phyloP scores from a whole-genome alignment of 2,113 vertebrate species.

The Thymallus thymallus region DNA sequence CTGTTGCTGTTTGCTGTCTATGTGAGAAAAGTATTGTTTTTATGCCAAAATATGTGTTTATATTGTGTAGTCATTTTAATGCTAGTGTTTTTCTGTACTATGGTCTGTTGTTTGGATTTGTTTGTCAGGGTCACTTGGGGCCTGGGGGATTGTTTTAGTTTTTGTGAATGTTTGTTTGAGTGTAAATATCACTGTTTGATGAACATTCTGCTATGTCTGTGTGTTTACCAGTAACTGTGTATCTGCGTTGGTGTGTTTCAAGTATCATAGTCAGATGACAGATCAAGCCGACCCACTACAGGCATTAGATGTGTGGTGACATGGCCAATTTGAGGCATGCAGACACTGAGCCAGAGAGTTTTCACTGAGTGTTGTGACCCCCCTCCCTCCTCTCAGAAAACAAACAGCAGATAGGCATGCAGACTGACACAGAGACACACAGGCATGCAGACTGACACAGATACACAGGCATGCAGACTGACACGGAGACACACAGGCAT shows the following conservation, averaged over 20 bases:
- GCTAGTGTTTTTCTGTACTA: background rate
- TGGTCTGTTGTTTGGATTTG: background rate
- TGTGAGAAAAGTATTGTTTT: slow-evolving; percentile 12
- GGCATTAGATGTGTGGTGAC: background rate
- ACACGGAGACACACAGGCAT: slow-evolving; percentile 28
- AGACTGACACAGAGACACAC: slow-evolving; percentile 35
- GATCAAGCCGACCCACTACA: background rate
- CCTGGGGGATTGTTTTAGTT: background rate
- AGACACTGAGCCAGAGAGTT: slow-evolving; percentile 33
- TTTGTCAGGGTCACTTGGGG: background rate
- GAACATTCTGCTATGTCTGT: background rate
- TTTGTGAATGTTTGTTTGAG: background rate
- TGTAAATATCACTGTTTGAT: no score
- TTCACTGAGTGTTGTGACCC: slow-evolving; percentile 37
- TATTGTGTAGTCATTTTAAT: background rate
- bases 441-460: slow-evolving; percentile 15
- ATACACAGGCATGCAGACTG: slow-evolving; percentile 22
- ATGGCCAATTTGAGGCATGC: slow-evolving; percentile 16
- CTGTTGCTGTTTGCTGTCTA: slow-evolving; percentile 33
- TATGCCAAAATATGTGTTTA: background rate
- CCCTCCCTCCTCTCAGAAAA: slow-evolving; percentile 40
- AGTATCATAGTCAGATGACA: background rate
- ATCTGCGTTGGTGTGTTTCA: background rate
- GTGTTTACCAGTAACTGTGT: background rate
- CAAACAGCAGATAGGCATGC: slow-evolving; percentile 38